Conservation (phyloP, 1,140 invertebrate species). For the Drosophila teissieri region DNA sequence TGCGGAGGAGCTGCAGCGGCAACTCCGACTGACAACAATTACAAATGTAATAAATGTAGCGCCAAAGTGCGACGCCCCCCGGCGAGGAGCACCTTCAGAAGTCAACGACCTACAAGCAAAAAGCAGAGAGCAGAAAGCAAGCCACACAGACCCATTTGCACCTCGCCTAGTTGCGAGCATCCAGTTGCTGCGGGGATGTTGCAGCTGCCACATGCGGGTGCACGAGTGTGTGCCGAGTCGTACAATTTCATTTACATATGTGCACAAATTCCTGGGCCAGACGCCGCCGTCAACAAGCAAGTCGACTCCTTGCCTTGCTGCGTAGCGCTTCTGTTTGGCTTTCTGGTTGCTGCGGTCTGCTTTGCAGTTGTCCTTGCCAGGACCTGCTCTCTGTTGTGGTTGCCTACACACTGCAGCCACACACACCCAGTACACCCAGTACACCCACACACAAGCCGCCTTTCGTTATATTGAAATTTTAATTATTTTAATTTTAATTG, state of each 20-base stretch:
- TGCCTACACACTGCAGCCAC: conserved; percentile 49
- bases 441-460: conserved; percentile 6
- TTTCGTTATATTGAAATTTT: conserved; percentile 73
- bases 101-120: conserved; percentile 77
- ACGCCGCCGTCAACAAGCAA: conserved; percentile 56
- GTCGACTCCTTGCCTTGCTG: conserved; percentile 81
- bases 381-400: conserved; percentile 65
- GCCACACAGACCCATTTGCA: conserved; percentile 57
- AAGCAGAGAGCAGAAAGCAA: conserved; percentile 62
- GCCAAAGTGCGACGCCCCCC: conserved; percentile 66
- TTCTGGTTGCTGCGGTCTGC: conserved; percentile 76
- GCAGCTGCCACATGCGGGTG: conserved; percentile 47
- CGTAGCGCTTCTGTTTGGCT: conserved; percentile 78
- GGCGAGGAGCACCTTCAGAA: conserved; percentile 63
- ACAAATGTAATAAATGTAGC: conserved; percentile 82
- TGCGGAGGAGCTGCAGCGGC: conserved; percentile 6
- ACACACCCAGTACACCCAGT: neutral
- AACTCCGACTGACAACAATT: conserved; percentile 77
- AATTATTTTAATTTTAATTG: conserved; percentile 69
- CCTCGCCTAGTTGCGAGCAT: conserved; percentile 62
- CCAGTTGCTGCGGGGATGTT: conserved; percentile 56
- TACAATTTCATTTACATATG: conserved; percentile 82
- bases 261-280: conserved; percentile 68
- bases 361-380: conserved; percentile 47
- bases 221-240: conserved; percentile 56